Base-by-base conservation (phyloP, 2,797 vertebrate species). In the Diplodus puntazzo region DNA sequence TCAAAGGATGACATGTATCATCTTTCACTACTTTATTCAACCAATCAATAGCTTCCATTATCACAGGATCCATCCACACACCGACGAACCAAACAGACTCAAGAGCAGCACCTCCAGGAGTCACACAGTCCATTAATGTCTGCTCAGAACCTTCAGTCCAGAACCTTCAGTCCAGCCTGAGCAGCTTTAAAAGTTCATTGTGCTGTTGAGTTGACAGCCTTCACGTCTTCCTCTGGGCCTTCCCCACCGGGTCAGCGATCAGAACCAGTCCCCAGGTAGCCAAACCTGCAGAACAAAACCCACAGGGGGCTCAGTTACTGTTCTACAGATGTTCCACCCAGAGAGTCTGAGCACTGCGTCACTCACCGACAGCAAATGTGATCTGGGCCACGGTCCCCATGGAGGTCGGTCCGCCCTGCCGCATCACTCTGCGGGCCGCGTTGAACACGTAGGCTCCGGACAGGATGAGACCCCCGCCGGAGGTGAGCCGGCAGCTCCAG, bases 401-500 rank as follows among this genome's bases (percentile, higher is more conserved):
- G 1, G 92, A 73, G 11, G 83, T 77, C 0, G 81, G 74, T 2
- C 53, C 90, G 3, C 90, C 87, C 3, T 18, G 21, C 0, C 59
- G 72, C 87, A 93, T 87, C 49, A 52, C 52, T 23, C 39, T 91
- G 12, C 85, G 80, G 45, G 93, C 92, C 2, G 84, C 84, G 1
- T n/a, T 21, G 53, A 63, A 91, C 8, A 96, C 95, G 23, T 95
- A 96, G 0, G 39, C 85, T 2, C 64, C 95, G 0, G 92, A 76
- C 3, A 89, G 25, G 12, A 94, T 1, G 34, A 95, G 14, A 4
- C 91, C 95, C 0, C 93, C 80, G 0, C 94, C 95, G n/a, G 91
- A 92, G 23, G 95, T 2, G 2, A 93, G 0, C 13, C 94, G 88
- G 20, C 95, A 96, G 85, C 94, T 88, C 92, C 88, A 95, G 82